Percentiles rank a stretch among this genome's conserved stretches.
These are phyloP conservation scores for Diaphora mendica DNA, from an alignment of 2,888 invertebrate genomes.

Conservation along the genomic window DNA sequence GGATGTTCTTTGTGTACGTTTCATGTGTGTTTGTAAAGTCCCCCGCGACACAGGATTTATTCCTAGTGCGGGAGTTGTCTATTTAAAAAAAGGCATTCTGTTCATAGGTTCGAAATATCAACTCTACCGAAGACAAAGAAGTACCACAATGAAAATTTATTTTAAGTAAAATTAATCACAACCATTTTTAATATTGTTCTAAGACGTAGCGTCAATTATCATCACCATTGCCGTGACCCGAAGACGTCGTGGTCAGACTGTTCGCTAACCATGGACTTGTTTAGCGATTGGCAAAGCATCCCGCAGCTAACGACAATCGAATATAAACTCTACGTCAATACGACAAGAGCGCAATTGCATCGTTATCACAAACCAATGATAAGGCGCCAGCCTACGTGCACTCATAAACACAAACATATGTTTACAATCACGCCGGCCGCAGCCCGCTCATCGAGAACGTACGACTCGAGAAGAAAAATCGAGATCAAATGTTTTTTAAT, in stretches of 20 bases:
- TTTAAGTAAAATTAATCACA: not conserved
- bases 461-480: slow-evolving; percentile 3
- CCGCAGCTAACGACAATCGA: slow-evolving; percentile 47
- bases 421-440: slow-evolving; percentile 46
- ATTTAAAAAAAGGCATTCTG: no score
- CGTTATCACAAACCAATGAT: slow-evolving; percentile 78
- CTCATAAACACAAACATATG: slow-evolving; percentile 65
- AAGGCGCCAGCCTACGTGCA: slow-evolving; percentile 62
- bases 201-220: slow-evolving; percentile 7
- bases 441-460: slow-evolving; percentile 24
- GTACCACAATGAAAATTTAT: not conserved
- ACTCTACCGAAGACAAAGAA: not conserved
- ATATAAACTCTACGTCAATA: slow-evolving; percentile 60
- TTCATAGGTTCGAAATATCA: not conserved
- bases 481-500: slow-evolving; percentile 2
- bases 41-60: no score
- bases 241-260: slow-evolving; percentile 67
- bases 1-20: no score
- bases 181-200: not conserved
- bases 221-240: slow-evolving; percentile 69
- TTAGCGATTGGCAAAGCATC: slow-evolving; percentile 64
- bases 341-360: slow-evolving; percentile 63
- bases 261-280: slow-evolving; percentile 77
- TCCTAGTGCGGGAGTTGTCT: no score
- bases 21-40: no score